phyloP scores from a whole-genome alignment of 2,113 vertebrate species.

The Cryptotis parvus region DNA sequence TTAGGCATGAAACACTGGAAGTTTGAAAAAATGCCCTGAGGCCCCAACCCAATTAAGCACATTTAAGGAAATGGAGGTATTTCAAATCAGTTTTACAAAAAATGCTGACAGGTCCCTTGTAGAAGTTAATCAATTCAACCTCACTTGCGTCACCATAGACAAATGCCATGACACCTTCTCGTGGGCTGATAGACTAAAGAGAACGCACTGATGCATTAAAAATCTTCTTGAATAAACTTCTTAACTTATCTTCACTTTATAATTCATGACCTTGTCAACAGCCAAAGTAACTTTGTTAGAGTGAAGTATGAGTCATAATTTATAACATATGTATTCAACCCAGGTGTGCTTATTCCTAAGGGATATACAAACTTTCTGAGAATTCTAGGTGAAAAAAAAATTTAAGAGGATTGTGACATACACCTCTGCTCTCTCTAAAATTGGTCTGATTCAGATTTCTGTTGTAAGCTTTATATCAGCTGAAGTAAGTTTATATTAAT shows the following conservation, averaged over 20 bases:
- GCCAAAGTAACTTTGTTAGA: slow-evolving; percentile 7
- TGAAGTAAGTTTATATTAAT: no score
- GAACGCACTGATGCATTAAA: not conserved
- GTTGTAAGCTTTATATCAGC: no score
- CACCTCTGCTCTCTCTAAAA: slow-evolving; percentile 6
- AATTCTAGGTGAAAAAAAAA: not conserved
- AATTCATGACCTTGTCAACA: slow-evolving; percentile 56
- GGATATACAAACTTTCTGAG: not conserved
- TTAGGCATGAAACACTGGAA: slow-evolving; percentile 51
- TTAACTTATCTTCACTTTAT: slow-evolving; percentile 56
- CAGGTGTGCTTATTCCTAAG: not conserved
- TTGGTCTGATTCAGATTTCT: not conserved
- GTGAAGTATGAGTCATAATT: slow-evolving; percentile 26
- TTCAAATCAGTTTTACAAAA: slow-evolving; percentile 47
- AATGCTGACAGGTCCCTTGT: slow-evolving; percentile 33
- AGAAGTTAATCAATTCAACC: slow-evolving; percentile 42
- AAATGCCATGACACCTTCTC: not conserved
- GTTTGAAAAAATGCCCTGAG: slow-evolving; percentile 29
- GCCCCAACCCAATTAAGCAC: slow-evolving; percentile 52
- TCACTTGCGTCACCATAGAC: not conserved
- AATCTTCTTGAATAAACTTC: slow-evolving; percentile 49
- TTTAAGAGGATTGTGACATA: not conserved
- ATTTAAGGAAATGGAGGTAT: slow-evolving; percentile 55
- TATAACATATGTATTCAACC: not conserved
- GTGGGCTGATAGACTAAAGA: not conserved